Evolutionary conservation across 2,797 vertebrate species (phyloP), one percentile per base, ranked within the genome.

Genomic region (Pipistrellus kuhlii): DNA sequence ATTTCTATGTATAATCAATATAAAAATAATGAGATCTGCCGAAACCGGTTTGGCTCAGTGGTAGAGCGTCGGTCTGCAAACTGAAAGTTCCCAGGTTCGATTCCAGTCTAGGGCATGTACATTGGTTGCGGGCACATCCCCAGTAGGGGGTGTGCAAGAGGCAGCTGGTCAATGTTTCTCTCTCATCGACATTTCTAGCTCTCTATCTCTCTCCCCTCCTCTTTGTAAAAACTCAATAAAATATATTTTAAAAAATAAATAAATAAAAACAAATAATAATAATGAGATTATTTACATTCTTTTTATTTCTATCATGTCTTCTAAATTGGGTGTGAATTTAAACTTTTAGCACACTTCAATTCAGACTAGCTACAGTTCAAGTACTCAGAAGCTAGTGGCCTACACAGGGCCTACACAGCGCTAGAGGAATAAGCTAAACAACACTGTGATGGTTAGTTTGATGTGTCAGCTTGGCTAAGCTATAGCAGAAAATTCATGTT

Each of bases 281-380:
- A 32, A 48, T 71, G 32, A 92, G 44, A 78, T 8, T 55, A 15
- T 27, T 62, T 71, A 77, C 32, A 41, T 72, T 78, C 72, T 89
- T 72, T 85, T 80, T 51, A 84, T 80, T 64, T 93, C 51, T 76
- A 89, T 3, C 8, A 25, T 80, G 81, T 72, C 73, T 90, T 90
- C 73, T 85, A 85, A 66, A 72, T 80, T 64, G 85, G 32, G 27
- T 85, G 32, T 85, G 46, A 66, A 85, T 85, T 51, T 66, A 78
- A 6, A 30, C 35, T 85, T n/a, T 85, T 0, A 73, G 64, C 44
- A 53, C 25, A 72, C 73, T n/a, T 94, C 81, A 85, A 64, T 73
- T 78, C 32, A n/a, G 44, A 94, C 30, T 21, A 85, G 41, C 55
- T 73, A 73, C n/a, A 85, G 48, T 62, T 85, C 81, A 48, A 66